phyloP scores from a whole-genome alignment of 1,140 invertebrate species.

The Varroa destructor region DNA sequence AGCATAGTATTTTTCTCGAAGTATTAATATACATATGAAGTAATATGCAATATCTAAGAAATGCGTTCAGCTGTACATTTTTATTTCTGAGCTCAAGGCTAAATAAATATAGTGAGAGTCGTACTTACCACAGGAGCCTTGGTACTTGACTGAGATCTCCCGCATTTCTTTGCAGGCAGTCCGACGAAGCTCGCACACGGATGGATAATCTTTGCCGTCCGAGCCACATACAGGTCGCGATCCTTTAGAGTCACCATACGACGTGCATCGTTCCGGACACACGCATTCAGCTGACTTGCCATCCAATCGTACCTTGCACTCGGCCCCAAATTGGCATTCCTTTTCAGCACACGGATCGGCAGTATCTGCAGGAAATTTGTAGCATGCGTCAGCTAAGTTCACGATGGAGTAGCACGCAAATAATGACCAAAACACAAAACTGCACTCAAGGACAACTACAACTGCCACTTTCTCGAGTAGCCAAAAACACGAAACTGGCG shows the following conservation, averaged over 20 bases:
- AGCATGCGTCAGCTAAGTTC: conserved; percentile 39
- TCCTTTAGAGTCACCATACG: conserved; percentile 61
- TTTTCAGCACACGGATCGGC: conserved; percentile 60
- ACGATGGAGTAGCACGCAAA: conserved; percentile 3
- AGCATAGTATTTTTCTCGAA: too few relatives aligned
- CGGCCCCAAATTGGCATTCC: conserved; percentile 57
- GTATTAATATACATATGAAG: too few relatives aligned
- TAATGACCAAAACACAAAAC: too few relatives aligned
- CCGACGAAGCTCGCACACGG: conserved; percentile 62
- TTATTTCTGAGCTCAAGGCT: too few relatives aligned
- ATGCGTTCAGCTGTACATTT: too few relatives aligned
- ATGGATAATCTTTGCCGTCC: conserved; percentile 46
- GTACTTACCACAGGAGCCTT: conserved; percentile 73
- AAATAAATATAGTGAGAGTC: background rate
- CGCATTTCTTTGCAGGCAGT: conserved; percentile 56
- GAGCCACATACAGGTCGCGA: conserved; percentile 56
- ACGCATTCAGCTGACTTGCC: conserved; percentile 56
- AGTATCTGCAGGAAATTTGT: conserved; percentile 52
- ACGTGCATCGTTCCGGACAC: conserved; percentile 59
- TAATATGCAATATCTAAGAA: too few relatives aligned
- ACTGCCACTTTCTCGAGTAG: too few relatives aligned
- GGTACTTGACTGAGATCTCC: conserved; percentile 70
- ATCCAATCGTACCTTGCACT: conserved; percentile 60
- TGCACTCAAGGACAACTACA: too few relatives aligned
- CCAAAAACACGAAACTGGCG: too few relatives aligned